Percentiles rank a stretch among this genome's conserved stretches.
phyloP scores from a whole-genome alignment of 2,113 vertebrate genomes.

The Regulus satrapa region DNA sequence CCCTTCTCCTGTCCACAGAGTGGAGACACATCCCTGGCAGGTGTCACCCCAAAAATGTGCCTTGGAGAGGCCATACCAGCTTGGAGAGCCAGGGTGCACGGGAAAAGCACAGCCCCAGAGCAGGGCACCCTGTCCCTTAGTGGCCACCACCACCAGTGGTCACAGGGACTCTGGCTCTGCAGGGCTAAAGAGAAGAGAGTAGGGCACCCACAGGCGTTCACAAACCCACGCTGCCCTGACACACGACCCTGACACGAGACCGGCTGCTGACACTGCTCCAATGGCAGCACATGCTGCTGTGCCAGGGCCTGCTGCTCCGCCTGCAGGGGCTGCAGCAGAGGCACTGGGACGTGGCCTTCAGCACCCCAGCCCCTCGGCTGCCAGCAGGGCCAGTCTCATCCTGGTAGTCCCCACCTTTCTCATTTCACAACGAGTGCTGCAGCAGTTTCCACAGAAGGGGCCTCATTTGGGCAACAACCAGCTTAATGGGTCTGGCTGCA shows the following conservation, averaged over 20 bases:
- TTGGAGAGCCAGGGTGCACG: fast-evolving
- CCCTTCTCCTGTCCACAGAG: neutral
- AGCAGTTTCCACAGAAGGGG: neutral
- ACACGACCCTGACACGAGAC: fast-evolving
- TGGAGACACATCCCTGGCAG: fast-evolving
- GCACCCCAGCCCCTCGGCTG: fast-evolving
- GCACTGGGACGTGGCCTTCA: fast-evolving
- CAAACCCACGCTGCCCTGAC: fast-evolving
- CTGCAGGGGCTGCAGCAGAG: neutral
- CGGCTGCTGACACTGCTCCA: fast-evolving
- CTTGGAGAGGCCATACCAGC: neutral
- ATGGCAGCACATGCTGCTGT: neutral
- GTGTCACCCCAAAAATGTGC: neutral
- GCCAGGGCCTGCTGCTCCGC: neutral
- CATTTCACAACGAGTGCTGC: fast-evolving
- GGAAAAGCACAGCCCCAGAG: neutral
- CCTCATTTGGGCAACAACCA: neutral
- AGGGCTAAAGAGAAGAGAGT: neutral
- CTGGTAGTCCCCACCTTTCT: neutral
- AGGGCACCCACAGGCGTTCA: fast-evolving
- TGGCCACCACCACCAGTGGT: fast-evolving
- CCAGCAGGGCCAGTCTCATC: fast-evolving
- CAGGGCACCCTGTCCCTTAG: neutral
- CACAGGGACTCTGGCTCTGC: neutral
- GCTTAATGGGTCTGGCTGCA: fast-evolving